Evolutionary conservation across 2,113 vertebrate genomes (phyloP).

Genomic region (Cairina moschata): DNA sequence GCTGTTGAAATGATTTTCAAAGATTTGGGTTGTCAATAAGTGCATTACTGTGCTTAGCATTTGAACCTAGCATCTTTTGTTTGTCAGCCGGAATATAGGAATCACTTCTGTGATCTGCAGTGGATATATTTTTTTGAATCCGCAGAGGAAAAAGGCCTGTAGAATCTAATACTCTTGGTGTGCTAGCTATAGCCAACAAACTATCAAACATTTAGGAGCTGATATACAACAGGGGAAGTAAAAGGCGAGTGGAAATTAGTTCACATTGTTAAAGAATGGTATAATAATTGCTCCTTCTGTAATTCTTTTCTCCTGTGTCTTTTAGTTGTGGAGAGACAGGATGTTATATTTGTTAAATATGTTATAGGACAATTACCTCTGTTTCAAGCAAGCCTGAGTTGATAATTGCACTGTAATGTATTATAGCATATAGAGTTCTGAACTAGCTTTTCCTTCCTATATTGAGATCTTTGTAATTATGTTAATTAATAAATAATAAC

Average conservation of each 20-base stretch:
- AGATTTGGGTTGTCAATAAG: neutral
- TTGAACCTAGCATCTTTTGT: neutral
- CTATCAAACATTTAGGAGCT: neutral
- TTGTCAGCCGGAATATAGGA: neutral
- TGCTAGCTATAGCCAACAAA: neutral
- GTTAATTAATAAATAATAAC: constrained; percentile 70
- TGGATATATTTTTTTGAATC: neutral
- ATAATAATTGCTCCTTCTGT: constrained; percentile 35
- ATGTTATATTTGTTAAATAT: constrained; percentile 57
- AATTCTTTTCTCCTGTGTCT: constrained; percentile 20
- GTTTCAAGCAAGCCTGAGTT: constrained; percentile 46
- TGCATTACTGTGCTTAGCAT: neutral
- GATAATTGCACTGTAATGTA: constrained; percentile 57
- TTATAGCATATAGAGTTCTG: constrained; percentile 28
- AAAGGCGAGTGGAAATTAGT: neutral
- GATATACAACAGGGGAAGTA: neutral
- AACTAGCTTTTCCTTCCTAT: constrained; percentile 43
- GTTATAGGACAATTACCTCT: constrained; percentile 47
- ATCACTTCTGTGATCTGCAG: neutral
- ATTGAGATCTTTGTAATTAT: constrained; percentile 57
- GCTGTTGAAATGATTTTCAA: neutral
- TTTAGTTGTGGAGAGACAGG: constrained; percentile 33
- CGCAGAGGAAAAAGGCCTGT: neutral
- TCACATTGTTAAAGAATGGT: constrained; percentile 8
- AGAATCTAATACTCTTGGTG: neutral